Conservation (phyloP, 2,888 invertebrate species). For the Leptinotarsa haldemani region DNA sequence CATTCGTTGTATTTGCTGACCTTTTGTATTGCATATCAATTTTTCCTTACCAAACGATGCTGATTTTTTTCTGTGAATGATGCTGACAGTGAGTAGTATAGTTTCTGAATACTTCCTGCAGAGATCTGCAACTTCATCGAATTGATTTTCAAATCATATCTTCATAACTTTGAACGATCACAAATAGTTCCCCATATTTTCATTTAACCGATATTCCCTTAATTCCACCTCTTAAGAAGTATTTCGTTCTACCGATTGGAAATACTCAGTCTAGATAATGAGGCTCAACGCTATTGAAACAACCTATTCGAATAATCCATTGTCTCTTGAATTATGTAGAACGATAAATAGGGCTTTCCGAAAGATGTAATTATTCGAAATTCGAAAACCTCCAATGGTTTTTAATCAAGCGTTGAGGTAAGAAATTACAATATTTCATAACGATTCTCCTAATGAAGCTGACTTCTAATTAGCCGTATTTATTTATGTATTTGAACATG, state of each 20-base stretch:
- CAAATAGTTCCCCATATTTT: neutral
- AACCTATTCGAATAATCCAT: constrained; percentile 44
- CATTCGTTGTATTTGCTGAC: too few species aligned
- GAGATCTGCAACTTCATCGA: too few species aligned
- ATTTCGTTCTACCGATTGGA: neutral
- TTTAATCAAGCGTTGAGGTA: constrained; percentile 53
- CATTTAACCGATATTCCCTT: neutral
- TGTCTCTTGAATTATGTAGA: constrained; percentile 52
- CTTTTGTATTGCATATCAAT: too few species aligned
- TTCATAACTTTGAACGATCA: too few species aligned
- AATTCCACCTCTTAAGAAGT: neutral
- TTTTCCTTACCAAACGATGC: too few species aligned
- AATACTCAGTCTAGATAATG: neutral
- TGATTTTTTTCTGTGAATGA: too few species aligned
- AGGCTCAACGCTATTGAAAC: neutral
- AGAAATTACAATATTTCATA: constrained; percentile 49
- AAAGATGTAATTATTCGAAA: constrained; percentile 53
- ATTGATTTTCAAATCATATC: too few species aligned
- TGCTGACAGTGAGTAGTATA: too few species aligned
- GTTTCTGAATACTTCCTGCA: too few species aligned
- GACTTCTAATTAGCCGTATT: constrained; percentile 51
- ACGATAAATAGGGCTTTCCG: constrained; percentile 39
- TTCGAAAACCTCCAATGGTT: constrained; percentile 53
- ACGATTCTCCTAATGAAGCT: constrained; percentile 46
- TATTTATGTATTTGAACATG: constrained; percentile 53